A percentile compares a stretch with the other conserved stretches of the same genome.
Evolutionary conservation across 1,140 invertebrate species (phyloP).

Genomic region (Pteromalus puparum): DNA sequence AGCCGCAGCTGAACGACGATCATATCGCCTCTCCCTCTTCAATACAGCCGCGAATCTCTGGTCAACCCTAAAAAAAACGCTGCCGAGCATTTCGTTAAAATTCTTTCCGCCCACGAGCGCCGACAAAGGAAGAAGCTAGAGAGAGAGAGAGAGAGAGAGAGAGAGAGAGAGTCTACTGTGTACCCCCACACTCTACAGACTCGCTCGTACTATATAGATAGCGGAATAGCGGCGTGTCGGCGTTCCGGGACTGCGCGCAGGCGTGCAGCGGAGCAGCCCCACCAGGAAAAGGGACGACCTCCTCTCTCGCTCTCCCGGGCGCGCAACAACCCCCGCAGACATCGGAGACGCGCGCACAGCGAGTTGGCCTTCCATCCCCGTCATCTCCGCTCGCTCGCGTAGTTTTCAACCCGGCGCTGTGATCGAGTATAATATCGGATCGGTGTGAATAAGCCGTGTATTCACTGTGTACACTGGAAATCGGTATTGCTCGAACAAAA

Average conservation of each 20-base stretch:
- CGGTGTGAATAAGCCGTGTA: background rate
- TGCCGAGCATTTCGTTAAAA: background rate
- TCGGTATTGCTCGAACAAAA: background rate
- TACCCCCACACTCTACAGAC: background rate
- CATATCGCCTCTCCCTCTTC: background rate
- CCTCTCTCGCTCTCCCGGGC: background rate
- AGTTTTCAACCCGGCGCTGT: background rate
- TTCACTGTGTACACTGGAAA: background rate
- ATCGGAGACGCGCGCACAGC: constrained; percentile 8
- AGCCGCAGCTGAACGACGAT: background rate
- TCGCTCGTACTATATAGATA: too few relatives aligned
- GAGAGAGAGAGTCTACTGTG: too few relatives aligned
- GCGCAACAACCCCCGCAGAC: constrained; percentile 10
- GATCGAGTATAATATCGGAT: background rate
- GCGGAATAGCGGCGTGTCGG: background rate
- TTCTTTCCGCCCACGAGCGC: background rate
- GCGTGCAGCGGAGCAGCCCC: background rate
- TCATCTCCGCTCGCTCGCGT: background rate
- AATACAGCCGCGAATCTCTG: constrained; percentile 2
- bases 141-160: too few relatives aligned
- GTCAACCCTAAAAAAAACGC: background rate
- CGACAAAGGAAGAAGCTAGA: background rate
- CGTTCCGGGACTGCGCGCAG: background rate
- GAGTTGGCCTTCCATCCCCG: background rate
- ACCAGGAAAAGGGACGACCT: background rate